Conservation (phyloP, 2,113 vertebrate species). For the Callipepla californica region DNA sequence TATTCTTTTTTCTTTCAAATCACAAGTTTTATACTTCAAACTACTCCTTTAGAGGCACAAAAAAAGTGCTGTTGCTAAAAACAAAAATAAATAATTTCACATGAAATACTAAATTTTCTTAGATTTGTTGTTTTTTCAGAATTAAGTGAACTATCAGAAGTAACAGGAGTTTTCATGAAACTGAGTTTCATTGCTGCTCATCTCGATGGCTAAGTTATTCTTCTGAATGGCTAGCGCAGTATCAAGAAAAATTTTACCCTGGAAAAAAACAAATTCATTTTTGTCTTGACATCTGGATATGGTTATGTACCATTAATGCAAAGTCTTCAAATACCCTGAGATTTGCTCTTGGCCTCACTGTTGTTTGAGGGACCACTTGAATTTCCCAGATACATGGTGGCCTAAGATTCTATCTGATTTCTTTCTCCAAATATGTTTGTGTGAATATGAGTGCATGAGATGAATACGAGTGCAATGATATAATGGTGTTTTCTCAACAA, state of each 20-base stretch:
- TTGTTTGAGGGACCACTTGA: background rate
- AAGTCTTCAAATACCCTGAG: background rate
- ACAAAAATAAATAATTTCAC: background rate
- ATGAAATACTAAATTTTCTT: background rate
- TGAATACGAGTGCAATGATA: background rate
- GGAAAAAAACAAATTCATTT: background rate
- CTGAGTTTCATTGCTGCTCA: background rate
- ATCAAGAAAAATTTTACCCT: background rate
- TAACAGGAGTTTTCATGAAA: background rate
- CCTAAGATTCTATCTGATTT: background rate
- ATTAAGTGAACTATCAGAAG: rapidly evolving
- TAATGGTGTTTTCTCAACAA: background rate
- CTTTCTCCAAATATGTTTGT: background rate
- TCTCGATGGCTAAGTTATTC: background rate
- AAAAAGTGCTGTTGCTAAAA: background rate
- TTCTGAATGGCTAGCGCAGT: background rate
- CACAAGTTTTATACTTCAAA: background rate
- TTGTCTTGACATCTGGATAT: background rate
- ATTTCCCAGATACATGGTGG: background rate
- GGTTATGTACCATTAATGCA: background rate
- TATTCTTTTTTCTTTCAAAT: background rate
- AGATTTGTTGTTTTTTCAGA: background rate
- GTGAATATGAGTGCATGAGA: background rate
- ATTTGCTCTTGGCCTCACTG: background rate
- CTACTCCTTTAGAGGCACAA: background rate